Base-by-base conservation (phyloP, 2,113 vertebrate genomes). In the Ovis canadensis region DNA sequence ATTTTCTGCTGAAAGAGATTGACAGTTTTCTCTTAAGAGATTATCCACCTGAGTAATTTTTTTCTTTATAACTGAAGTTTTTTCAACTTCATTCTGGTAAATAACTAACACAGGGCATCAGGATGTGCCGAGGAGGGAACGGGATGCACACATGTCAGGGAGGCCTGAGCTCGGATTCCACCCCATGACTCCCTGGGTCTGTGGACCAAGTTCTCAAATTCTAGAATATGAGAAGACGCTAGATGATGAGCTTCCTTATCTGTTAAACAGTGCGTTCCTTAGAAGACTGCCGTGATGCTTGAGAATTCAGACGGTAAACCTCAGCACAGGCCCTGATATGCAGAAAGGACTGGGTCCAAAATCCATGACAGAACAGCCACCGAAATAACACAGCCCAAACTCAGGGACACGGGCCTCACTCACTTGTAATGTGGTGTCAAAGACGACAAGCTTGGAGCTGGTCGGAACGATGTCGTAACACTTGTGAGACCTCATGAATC, bases 381-480 rank as follows among this genome's bases (percentile, higher is more conserved):
- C 10, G 0, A 1, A 95, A 59, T 2, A 45, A 31, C 40, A 97
- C 43, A 5, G 0, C 57, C 14, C 96, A 91, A 91, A 16, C 31
- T 94, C 93, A 71, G 8, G 54, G 96, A 91, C 95, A 91, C 2
- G 0, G 67, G 57, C 29, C 27, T 80, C 92, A 98, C 99, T 99
- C 96, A 99, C 99, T 99, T 99, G 99, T 97, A 99, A 99, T 0
- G 99, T 99, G 88, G 99, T 99, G 98, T 99, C 99, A 86, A 99
- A 99, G 98, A 99, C 99, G 92, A 99, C 99, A 87, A 99, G 99
- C 98, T 99, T 99, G 94, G 99, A 99, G 98, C 99, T 99, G 91
- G 99, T 99, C 3, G 99, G 99, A 96, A 99, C 99, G 98, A 99
- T 99, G 99, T 99, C 99, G 1, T 99, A 99, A 98, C 99, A 99